Conservation (phyloP, 2,797 vertebrate genomes). For the Galaxias olidus region DNA sequence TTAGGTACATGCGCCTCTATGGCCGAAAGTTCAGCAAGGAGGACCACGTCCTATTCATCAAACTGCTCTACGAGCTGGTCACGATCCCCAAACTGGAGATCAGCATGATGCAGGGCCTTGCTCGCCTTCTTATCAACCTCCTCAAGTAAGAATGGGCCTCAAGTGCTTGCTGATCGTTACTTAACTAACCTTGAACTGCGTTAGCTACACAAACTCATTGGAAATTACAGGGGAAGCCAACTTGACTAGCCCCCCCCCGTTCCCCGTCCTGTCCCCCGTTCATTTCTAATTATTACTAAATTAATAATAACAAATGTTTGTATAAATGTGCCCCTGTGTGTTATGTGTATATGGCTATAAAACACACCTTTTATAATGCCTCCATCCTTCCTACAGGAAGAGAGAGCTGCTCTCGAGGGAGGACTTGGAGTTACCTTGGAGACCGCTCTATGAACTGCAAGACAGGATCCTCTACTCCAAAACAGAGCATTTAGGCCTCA, state of each 20-base stretch:
- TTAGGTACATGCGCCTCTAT: slow-evolving; percentile 93
- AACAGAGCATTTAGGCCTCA: slow-evolving; percentile 95
- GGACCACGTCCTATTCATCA: slow-evolving; percentile 97
- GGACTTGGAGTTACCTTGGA: slow-evolving; percentile 94
- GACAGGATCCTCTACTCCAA: slow-evolving; percentile 97
- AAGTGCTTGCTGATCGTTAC: neutral
- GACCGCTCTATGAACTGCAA: slow-evolving; percentile 91
- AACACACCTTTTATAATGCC: neutral
- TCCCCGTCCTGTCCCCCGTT: no score
- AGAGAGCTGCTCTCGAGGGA: slow-evolving; percentile 93
- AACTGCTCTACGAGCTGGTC: slow-evolving; percentile 93
- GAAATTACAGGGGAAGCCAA: no score
- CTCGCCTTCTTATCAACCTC: slow-evolving; percentile 92
- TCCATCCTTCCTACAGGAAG: slow-evolving; percentile 76
- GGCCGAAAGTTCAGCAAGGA: slow-evolving; percentile 98
- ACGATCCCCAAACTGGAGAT: slow-evolving; percentile 94
- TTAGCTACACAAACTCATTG: no score
- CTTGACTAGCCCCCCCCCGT: no score
- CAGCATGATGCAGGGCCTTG: slow-evolving; percentile 98
- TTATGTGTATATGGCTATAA: neutral
- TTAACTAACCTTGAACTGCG: neutral
- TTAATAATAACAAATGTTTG: no score
- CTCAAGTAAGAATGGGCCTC: slow-evolving; percentile 85
- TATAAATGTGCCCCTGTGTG: neutral
- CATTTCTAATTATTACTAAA: no score